Evolutionary conservation across 2,113 vertebrate species (phyloP), one percentile per base, ranked within the genome.

Genomic region (Phaethornis superciliosus): DNA sequence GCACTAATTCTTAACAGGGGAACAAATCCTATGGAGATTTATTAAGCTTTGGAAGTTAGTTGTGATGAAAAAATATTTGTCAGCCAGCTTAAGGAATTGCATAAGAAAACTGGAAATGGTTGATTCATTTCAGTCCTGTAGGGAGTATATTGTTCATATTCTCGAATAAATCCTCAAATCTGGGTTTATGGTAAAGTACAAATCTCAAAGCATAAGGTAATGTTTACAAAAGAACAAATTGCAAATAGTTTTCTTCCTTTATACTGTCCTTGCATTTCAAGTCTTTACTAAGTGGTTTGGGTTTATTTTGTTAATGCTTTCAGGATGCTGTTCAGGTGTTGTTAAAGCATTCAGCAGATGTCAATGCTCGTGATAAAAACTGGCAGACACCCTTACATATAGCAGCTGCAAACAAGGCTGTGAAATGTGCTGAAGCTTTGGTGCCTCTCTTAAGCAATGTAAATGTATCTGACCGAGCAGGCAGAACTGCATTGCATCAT

Each of bases 371-470:
- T 93, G 99, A 99, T 94, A 99, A 99, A 97, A 99, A 99, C 94
- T 99, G 99, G 99, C 99, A 99, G 98, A 99, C 99, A 32, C 99
- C 99, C 21, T 97, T 99, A 65, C 99, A 99, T 95, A 99, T 99
- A 87, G 99, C 99, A 35, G 99, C 99, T 47, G 99, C 99, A 88
- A 99, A 99, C 85, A 99, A 99, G 98, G 99, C 99, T 30, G 99
- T 99, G 65, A 99, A 99, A 96, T 99, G 99, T 30, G 99, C 99
- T 2, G 99, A 99, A 97, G 99, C 99, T 71, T 97, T 99, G 75
- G 99, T 99, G 42, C 99, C 99, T 65, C 98, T 99, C 93, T 98
- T 99, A 24, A 99, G 99, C 96, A 99, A 99, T 79, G 98, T 99
- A 72, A 99, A 99, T 47, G 99, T 99, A 60, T 99, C 99, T 3